Conservation (phyloP, 2,888 invertebrate genomes). For the Cephalotes varians region DNA sequence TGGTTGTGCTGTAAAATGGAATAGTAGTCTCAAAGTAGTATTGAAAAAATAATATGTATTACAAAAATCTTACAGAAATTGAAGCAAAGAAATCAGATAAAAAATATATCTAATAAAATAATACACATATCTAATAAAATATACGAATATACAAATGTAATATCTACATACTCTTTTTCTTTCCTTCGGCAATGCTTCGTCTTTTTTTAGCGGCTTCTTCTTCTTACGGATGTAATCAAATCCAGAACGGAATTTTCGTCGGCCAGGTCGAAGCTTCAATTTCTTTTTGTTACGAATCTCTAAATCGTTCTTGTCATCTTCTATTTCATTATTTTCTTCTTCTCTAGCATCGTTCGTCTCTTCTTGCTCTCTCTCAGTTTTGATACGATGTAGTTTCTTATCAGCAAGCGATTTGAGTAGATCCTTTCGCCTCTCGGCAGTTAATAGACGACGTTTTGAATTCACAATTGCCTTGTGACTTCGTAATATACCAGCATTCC, state of each 20-base stretch:
- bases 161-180: conserved; percentile 84
- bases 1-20: conserved; percentile 33
- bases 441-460: conserved; percentile 82
- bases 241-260: conserved; percentile 93
- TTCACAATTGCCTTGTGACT: conserved; percentile 84
- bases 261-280: conserved; percentile 89
- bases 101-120: background rate
- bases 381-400: conserved; percentile 78
- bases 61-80: background rate
- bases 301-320: conserved; percentile 85
- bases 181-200: conserved; percentile 85
- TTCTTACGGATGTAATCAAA: conserved; percentile 96
- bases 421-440: conserved; percentile 80
- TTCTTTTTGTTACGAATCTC: conserved; percentile 87
- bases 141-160: too few species aligned
- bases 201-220: conserved; percentile 90
- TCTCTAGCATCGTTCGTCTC: conserved; percentile 83
- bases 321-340: conserved; percentile 82
- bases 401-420: conserved; percentile 80
- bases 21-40: background rate
- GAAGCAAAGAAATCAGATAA: background rate
- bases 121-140: background rate
- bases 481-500: conserved; percentile 83
- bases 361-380: conserved; percentile 78
- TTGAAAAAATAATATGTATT: background rate